Conservation (phyloP, 1,140 invertebrate species). For the Nephila pilipes region DNA sequence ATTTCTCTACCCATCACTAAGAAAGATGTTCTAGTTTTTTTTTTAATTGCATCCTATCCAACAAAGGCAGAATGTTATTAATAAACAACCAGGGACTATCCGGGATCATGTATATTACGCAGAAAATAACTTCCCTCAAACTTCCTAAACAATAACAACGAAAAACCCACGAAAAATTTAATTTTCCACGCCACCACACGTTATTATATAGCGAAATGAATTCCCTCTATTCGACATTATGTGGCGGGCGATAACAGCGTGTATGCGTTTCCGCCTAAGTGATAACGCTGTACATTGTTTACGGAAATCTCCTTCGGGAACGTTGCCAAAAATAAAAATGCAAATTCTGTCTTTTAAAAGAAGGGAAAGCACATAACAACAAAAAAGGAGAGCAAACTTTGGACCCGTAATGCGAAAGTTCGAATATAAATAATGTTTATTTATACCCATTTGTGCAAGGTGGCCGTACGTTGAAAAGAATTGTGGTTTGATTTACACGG, state of each 20-base stretch:
- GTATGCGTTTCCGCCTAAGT: slow-evolving; percentile 18
- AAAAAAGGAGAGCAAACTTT: background rate
- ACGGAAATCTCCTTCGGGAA: slow-evolving; percentile 30
- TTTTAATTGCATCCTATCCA: no score
- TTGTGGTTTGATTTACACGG: background rate
- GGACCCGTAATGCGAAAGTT: background rate
- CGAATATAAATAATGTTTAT: slow-evolving; percentile 29
- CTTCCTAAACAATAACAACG: background rate
- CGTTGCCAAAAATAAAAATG: slow-evolving; percentile 32
- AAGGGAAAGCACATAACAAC: background rate
- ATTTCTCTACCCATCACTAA: no score
- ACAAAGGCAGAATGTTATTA: no score
- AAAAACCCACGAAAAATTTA: background rate
- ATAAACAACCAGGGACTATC: no score
- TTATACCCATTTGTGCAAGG: background rate
- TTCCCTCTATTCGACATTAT: background rate
- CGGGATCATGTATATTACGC: background rate
- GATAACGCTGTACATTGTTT: slow-evolving; percentile 18
- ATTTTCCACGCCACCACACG: slow-evolving; percentile 12
- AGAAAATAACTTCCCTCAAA: background rate
- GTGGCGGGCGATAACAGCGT: background rate
- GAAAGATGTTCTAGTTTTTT: no score
- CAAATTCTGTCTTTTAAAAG: slow-evolving; percentile 24
- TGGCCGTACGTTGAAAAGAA: background rate
- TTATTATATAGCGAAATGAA: slow-evolving; percentile 10